These are phyloP conservation scores for Stegana nigrithorax DNA, from an alignment of 2,888 invertebrate genomes.

Conservation along the genomic window DNA sequence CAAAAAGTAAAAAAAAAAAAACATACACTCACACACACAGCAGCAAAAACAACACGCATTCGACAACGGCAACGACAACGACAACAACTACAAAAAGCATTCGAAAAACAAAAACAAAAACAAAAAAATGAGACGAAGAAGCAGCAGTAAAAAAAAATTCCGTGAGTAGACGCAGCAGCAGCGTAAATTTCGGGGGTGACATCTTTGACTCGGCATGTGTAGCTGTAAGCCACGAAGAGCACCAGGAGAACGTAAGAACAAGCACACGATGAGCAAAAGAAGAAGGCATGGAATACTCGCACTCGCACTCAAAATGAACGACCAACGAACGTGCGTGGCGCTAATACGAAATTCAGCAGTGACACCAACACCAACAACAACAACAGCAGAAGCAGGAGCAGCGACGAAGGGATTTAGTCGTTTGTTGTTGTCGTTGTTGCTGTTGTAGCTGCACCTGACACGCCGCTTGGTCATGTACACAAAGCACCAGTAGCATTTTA, in stretches of 20 bases:
- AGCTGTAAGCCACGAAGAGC: conserved; percentile 3
- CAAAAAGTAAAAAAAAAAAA: conserved; percentile 42
- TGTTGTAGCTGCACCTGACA: conserved; percentile 63
- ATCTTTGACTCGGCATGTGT: conserved; percentile 56
- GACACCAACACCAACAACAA: conserved; percentile 24
- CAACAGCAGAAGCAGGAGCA: conserved; percentile 1
- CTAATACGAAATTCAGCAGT: conserved; percentile 19
- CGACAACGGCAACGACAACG: conserved; percentile 16
- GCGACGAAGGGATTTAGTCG: conserved; percentile 10
- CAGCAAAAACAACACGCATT: not conserved
- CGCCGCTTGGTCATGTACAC: conserved; percentile 67
- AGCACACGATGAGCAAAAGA: conserved; percentile 8
- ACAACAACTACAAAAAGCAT: no score
- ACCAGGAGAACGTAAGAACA: conserved; percentile 4
- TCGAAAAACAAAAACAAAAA: not conserved
- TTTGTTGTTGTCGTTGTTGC: conserved; percentile 11
- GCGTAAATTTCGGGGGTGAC: conserved; percentile 61
- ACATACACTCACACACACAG: not conserved
- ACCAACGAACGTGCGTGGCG: conserved; percentile 44
- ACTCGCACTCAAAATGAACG: conserved; percentile 19
- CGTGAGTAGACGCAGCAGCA: no score
- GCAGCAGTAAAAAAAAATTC: no score
- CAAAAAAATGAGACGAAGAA: conserved; percentile 26
- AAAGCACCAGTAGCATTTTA: conserved; percentile 69
- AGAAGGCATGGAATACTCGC: conserved; percentile 28